Base-by-base conservation (phyloP, 2,888 invertebrate species). In the Plemyria rubiginata region DNA sequence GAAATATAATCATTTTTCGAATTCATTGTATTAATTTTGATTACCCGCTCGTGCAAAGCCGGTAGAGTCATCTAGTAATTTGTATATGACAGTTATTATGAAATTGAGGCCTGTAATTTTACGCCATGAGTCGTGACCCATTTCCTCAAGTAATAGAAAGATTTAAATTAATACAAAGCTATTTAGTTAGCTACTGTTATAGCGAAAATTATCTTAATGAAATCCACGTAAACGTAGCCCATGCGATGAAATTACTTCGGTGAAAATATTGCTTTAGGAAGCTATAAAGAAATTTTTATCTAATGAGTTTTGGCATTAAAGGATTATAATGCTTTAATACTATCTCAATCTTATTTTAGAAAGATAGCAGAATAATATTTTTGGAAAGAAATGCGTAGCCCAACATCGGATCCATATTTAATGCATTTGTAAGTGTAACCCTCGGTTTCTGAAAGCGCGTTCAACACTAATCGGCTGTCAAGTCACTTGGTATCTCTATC, bases 231-330 rank as follows among this genome's bases (percentile, higher is more conserved):
- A 87, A 84, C 77, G 80, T 77, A 81, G 78, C 74, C 75, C 75
- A 76, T 70, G 77, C 80, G 84, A 82, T 85, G 81, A 85, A 85
- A 86, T 86, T 85, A 81, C 82, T 81, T 76, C 77, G 73, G 78
- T 78, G 85, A 85, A 90, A 89, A 84, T 90, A 89, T 87, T 83
- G 83, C 81, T 76, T 78, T 84, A 85, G 90, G 89, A 90, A 86
- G 83, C 78, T 81, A 83, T 90, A 88, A 88, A 86, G 81, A 85
- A 88, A 84, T 86, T 89, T 85, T 84, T 81, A 84, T 84, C 84
- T 86, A 86, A 86, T 81, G 79, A 82, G 83, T 86, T 87, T 80
- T 72, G 69, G 77, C 79, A 80, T 84, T 82, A 82, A 79, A 79
- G 70, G 74, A 73, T 75, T 80, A 57, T 60, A 60, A 65, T 65